These are phyloP conservation scores for Conops quadrifasciatus DNA, from an alignment of 2,888 invertebrate species.

Conservation along the genomic window DNA sequence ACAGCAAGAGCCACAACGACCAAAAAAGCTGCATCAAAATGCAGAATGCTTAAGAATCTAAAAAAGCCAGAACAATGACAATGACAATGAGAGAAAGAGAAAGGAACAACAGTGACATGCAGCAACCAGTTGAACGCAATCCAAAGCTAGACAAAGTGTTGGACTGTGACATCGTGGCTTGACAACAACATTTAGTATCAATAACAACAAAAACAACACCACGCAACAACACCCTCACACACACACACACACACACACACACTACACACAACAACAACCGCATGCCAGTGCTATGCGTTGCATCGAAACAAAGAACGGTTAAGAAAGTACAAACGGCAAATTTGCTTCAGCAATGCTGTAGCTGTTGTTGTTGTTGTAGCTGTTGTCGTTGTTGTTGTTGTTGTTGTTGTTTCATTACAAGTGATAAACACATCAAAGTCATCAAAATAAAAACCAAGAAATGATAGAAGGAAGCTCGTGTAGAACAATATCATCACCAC, in stretches of 20 bases:
- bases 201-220: no score
- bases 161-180: no score
- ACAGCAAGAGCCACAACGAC: no score
- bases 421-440: constrained; percentile 43
- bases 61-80: neutral
- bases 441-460: constrained; percentile 36
- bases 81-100: neutral
- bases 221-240: no score
- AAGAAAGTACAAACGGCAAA: constrained; percentile 41
- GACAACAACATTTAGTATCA: no score
- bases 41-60: no score
- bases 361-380: constrained; percentile 10
- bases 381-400: neutral
- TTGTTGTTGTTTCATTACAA: constrained; percentile 35
- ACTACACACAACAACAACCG: no score
- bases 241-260: no score
- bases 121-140: neutral
- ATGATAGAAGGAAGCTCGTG: no score
- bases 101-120: constrained; percentile 3
- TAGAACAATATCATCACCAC: neutral
- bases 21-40: no score
- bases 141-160: no score
- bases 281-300: no score
- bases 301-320: constrained; percentile 21
- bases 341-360: constrained; percentile 34